Base-by-base conservation (phyloP, 2,888 invertebrate species). In the Drosophila subsilvestris region DNA sequence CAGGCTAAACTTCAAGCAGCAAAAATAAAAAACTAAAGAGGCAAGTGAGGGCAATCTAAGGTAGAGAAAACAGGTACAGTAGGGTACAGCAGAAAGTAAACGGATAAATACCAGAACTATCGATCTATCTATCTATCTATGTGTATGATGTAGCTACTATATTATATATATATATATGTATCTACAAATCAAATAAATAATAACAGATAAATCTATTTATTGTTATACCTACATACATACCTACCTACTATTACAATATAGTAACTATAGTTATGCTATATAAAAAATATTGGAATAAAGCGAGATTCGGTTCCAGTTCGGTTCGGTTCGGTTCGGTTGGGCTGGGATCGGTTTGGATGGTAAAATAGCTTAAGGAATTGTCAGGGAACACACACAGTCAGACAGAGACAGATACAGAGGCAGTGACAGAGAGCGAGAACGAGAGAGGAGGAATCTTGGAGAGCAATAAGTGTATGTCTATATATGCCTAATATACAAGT, bases 341-440 rank as follows among this genome's bases (percentile, higher is more conserved):
- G 32, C 10, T 20, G 25, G 32, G 5, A 37, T 69, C 50, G 67
- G 43, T 37, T 54, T 42, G 42, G 37, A 32, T 22, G 32, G 44
- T 67, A 76, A 57, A 53, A 22, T 51, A 61, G 50, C 6, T 80
- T 82, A 86, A 84, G 86, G 81, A 84, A 83, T 86, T 79, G 81
- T 81, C 86, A 83, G 83, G 83, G 83, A 83, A 79, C 80, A 86
- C 50, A 57, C 37, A 37, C 37, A 37, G 44, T 57, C 43, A 53
- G 9, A 48, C 17, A 17, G n/a, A 55, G n/a, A 18, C 37, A 53
- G 17, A 22, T 3, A 20, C 3, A 44, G 44, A 22, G 5, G n/a
- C n/a, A 22, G 22, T 67, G 61, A 65, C 49, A 45, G 45, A 9
- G 18, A 51, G 20, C 44, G 37, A 27, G 14, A 37, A 12, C 18